Base-by-base conservation (phyloP, 1,140 invertebrate genomes). In the Aphelenchoides avenae region DNA sequence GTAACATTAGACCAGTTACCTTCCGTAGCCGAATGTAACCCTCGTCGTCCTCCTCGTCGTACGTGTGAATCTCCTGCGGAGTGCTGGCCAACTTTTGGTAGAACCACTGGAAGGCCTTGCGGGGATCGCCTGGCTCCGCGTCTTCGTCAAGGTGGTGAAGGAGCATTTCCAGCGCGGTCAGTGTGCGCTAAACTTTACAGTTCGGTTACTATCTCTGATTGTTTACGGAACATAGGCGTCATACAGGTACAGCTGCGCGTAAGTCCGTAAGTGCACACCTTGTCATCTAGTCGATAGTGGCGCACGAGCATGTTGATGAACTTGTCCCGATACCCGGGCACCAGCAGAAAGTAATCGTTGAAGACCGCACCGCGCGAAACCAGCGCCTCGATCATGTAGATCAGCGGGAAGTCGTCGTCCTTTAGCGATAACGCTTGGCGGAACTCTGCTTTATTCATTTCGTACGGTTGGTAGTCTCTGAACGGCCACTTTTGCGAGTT, bases 21-120 rank as follows among this genome's bases (percentile, higher is more conserved):
- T 60, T 54, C 11, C 52, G 1, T 27, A 54, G 52, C n/a, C 52
- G 52, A 18, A 54, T 53, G 11, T 59, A 54, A 13, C 52, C 52
- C 9, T 33, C 18, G 26, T 26, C 15, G 5, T 26, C 20, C 24
- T 44, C 29, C n/a, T 9, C 52, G 18, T 57, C 26, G 11, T 39
- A 20, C 1, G 13, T 26, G 15, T 53, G 11, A 30, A n/a, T 31
- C 2, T 11, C n/a, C 7, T 13, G 20, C 11, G 31, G 13, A 1
- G 9, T 13, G 13, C 20, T 13, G 6, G 36, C 13, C 9, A 31
- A 20, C 26, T 54, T 58, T 3, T 7, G 9, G 2, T 29, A 9
- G 11, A 31, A 7, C 7, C 33, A 1, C 9, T 54, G 26, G 15
- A 54, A 54, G 13, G 57, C 13, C 11, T 26, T 9, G 3, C 18